Conservation (phyloP, 2,888 invertebrate genomes). For the Thymelicus acteon region DNA sequence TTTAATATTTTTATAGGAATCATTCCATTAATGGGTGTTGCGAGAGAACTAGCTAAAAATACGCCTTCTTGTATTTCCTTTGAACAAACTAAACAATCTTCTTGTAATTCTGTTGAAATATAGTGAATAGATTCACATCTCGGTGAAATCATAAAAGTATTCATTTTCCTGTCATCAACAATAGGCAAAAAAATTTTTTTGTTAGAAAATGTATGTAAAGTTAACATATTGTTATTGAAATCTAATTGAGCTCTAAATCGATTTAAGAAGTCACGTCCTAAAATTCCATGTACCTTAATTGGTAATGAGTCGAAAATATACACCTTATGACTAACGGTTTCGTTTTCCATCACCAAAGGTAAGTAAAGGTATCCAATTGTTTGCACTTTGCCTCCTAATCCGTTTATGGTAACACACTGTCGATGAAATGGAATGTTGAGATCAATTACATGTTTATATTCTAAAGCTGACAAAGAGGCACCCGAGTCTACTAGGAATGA, state of each 20-base stretch:
- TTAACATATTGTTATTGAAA: background rate
- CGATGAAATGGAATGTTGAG: background rate
- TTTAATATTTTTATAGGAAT: conserved; percentile 1
- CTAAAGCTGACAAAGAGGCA: background rate
- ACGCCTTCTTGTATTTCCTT: background rate
- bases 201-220: conserved; percentile 2
- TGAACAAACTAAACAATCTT: background rate
- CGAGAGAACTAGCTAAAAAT: background rate
- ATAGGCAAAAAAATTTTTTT: background rate
- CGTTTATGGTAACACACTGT: background rate
- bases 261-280: conserved; percentile 1
- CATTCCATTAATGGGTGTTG: background rate
- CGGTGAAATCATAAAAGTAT: background rate
- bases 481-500: background rate
- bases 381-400: background rate
- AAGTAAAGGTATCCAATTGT: background rate
- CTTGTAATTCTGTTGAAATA: background rate
- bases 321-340: background rate
- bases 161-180: background rate
- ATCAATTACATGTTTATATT: background rate
- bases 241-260: background rate
- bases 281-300: background rate
- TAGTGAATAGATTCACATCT: background rate
- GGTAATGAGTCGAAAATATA: background rate
- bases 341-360: background rate